A percentile compares a stretch with the other conserved stretches of the same genome.
These are phyloP conservation scores for Ectemnius continuus DNA, from an alignment of 2,888 invertebrate genomes.

Conservation along the genomic window DNA sequence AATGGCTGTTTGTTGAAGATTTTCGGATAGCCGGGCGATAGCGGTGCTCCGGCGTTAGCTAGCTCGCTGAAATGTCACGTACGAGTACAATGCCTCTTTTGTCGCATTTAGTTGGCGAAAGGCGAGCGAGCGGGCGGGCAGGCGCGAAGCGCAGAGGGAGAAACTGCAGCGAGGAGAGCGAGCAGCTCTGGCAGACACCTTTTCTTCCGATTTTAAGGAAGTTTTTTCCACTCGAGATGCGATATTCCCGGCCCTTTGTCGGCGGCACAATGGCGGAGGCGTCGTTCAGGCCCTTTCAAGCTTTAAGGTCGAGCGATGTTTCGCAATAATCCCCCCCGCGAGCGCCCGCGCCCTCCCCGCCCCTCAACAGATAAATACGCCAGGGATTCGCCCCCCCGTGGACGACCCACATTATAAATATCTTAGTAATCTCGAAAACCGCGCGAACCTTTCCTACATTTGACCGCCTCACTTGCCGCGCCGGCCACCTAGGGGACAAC, in stretches of 20 bases:
- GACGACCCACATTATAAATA: neutral
- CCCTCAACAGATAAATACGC: slow-evolving; percentile 16
- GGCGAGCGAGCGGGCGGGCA: slow-evolving; percentile 43
- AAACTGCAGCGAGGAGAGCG: neutral
- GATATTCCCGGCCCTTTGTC: slow-evolving; percentile 54
- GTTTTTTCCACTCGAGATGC: slow-evolving; percentile 34
- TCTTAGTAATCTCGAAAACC: slow-evolving; percentile 9
- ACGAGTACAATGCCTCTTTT: slow-evolving; percentile 57
- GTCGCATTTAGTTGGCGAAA: slow-evolving; percentile 51
- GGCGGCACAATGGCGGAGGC: slow-evolving; percentile 44
- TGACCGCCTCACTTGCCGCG: no score
- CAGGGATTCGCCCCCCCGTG: neutral
- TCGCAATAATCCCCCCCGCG: slow-evolving; percentile 20
- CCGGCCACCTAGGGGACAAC: no score
- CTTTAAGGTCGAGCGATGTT: slow-evolving; percentile 20
- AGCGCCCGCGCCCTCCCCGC: neutral
- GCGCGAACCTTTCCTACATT: neutral
- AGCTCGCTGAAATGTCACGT: slow-evolving; percentile 57
- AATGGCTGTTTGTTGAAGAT: no score
- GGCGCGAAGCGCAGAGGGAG: slow-evolving; percentile 21
- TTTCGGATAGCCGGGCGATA: slow-evolving; percentile 19
- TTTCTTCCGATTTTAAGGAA: slow-evolving; percentile 59
- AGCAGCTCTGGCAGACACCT: slow-evolving; percentile 39
- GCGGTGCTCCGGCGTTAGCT: slow-evolving; percentile 30
- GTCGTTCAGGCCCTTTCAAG: slow-evolving; percentile 21